Base-by-base conservation (phyloP, 2,888 invertebrate genomes). In the Drosophila parthenogenetica region DNA sequence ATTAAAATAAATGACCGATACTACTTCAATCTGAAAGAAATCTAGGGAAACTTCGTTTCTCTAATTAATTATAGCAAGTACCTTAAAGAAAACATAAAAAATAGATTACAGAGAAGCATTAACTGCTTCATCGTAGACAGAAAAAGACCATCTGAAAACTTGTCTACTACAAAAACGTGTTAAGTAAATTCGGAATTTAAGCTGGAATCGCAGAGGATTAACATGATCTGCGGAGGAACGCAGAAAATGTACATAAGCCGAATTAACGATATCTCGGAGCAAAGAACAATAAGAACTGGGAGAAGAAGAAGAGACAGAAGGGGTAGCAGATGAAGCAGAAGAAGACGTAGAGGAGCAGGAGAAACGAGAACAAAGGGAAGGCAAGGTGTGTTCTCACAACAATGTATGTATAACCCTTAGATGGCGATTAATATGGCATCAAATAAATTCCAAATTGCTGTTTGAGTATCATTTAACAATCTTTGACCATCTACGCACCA, bases 371-470 rank as follows among this genome's bases (percentile, higher is more conserved):
- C 14, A 50, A 51, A 49, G 37, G 45, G 59, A 43, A 51, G 72
- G 67, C 79, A 73, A 81, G 81, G 75, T 87, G 81, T 78, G 75
- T 74, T 70, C 67, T 59, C 54, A 67, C 71, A 71, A 76, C 11
- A 58, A 59, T 29, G 29, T 8, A 73, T 78, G 82, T 76, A 80
- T 87, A 82, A 87, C 80, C 82, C 87, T 80, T 77, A 70, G 70
- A 63, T 57, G 16, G 61, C 74, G 89, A 87, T 84, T 77, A 87
- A 89, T 87, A 89, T 89, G 81, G 73, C 79, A 82, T 89, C 82
- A 87, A 77, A 89, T 82, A 84, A 87, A 89, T 87, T 87, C 73
- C 68, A 75, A 82, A 87, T 82, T 81, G 89, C 75, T 87, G 82
- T 81, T 79, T 77, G 82, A 82, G 77, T 81, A 80, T 76, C 84